Evolutionary conservation across 2,797 vertebrate genomes (phyloP).

Genomic region (Apogon hyalosoma): DNA sequence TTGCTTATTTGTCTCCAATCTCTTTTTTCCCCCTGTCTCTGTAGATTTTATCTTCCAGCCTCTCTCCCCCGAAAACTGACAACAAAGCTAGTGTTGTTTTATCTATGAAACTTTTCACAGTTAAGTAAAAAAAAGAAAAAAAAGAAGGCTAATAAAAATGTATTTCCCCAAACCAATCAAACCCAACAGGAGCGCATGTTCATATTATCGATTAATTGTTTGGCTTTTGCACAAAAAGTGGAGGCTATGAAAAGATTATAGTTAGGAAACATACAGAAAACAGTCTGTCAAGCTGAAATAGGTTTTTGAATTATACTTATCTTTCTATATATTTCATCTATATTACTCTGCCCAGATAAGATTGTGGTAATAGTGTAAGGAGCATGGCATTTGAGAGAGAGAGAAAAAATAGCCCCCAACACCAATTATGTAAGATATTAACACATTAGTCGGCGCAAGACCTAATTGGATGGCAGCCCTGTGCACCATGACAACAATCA

Average conservation of each 20-base stretch:
- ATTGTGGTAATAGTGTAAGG: conserved; percentile 72
- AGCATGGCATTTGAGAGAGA: conserved; percentile 75
- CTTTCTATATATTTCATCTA: conserved; percentile 73
- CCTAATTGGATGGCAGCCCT: conserved; percentile 83
- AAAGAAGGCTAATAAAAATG: conserved; percentile 14
- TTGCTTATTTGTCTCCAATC: conserved; percentile 41
- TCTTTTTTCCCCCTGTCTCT: conserved; percentile 9
- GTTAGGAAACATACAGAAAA: conserved; percentile 64
- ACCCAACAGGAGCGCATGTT: conserved; percentile 33
- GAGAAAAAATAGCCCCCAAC: conserved; percentile 78
- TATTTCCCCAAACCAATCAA: conserved; percentile 40
- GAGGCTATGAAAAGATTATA: conserved; percentile 52
- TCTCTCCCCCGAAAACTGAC: conserved; percentile 34
- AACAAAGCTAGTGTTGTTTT: conserved; percentile 58
- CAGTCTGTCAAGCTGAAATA: conserved; percentile 61
- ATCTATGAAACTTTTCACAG: conserved; percentile 49
- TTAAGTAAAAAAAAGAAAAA: conserved; percentile 3
- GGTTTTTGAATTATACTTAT: conserved; percentile 68
- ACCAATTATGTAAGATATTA: conserved; percentile 86
- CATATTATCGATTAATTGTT: conserved; percentile 49
- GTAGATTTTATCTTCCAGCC: conserved; percentile 52
- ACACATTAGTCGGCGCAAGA: conserved; percentile 78
- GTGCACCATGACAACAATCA: conserved; percentile 85
- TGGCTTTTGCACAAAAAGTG: conserved; percentile 37
- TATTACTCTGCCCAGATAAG: conserved; percentile 71